A percentile compares a stretch with the other conserved stretches of the same genome.
These are phyloP conservation scores for Crocallis elinguaria DNA, from an alignment of 2,888 invertebrate species.

Conservation along the genomic window DNA sequence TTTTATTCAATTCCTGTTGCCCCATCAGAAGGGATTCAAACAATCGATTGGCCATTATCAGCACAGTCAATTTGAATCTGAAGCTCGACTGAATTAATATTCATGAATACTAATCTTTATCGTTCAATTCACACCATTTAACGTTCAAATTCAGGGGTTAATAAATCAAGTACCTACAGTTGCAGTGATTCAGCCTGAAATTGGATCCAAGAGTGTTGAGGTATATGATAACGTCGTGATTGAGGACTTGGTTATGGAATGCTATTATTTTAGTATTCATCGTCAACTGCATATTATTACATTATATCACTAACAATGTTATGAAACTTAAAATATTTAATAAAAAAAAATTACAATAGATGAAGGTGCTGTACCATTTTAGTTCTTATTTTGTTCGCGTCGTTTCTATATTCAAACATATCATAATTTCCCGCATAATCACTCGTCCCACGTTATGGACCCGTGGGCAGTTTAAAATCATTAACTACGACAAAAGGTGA, in stretches of 20 bases:
- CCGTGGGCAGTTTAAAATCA: conserved; percentile 62
- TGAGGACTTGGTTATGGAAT: too few species aligned
- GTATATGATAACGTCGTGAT: too few species aligned
- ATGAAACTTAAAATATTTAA: too few species aligned
- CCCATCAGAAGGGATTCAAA: conserved; percentile 36
- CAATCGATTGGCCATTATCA: conserved; percentile 48
- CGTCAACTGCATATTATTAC: too few species aligned
- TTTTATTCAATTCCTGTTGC: conserved; percentile 7
- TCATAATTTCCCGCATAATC: conserved; percentile 31
- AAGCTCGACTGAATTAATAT: conserved; percentile 56
- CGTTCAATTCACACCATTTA: conserved; percentile 68
- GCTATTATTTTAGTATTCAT: too few species aligned
- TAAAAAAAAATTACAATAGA: too few species aligned
- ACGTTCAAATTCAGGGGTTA: conserved; percentile 53
- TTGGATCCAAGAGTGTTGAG: background rate
- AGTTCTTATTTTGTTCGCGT: background rate
- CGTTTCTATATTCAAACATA: conserved; percentile 7
- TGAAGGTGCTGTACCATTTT: background rate
- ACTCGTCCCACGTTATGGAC: conserved; percentile 44
- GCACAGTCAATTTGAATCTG: conserved; percentile 48
- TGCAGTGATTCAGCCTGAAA: conserved; percentile 32
- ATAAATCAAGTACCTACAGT: conserved; percentile 63
- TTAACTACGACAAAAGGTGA: conserved; percentile 57
- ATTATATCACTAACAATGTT: too few species aligned
- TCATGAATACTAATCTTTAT: conserved; percentile 60